Evolutionary conservation across 2,797 vertebrate species (phyloP).

Genomic region (Cuculus canorus): DNA sequence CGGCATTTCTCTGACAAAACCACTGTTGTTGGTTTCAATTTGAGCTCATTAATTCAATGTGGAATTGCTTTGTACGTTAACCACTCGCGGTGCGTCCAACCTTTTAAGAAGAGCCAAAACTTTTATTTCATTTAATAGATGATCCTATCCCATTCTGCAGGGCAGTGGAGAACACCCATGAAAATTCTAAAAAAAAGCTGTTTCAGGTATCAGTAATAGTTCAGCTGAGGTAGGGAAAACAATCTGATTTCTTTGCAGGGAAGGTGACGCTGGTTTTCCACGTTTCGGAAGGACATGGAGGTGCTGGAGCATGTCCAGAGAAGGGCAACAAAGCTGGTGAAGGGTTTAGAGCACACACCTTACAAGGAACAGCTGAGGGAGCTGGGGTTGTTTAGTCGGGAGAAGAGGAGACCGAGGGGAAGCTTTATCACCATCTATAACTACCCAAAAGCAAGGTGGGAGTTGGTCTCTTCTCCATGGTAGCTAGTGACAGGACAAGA

Average conservation of each 20-base stretch:
- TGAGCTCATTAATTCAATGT: background rate
- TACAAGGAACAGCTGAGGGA: too few relatives aligned
- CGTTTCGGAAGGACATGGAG: too few relatives aligned
- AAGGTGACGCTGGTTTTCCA: background rate
- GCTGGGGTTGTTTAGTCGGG: too few relatives aligned
- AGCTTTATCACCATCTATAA: too few relatives aligned
- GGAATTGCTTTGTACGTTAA: background rate
- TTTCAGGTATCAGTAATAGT: background rate
- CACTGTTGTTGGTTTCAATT: background rate
- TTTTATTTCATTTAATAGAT: background rate
- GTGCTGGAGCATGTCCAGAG: too few relatives aligned
- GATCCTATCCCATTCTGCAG: background rate
- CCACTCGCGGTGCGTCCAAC: background rate
- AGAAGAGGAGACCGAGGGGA: too few relatives aligned
- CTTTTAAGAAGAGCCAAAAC: background rate
- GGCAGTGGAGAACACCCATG: background rate
- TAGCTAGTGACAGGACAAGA: too few relatives aligned
- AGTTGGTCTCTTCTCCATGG: too few relatives aligned
- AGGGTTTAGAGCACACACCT: too few relatives aligned
- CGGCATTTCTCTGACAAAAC: background rate
- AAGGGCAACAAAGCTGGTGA: too few relatives aligned
- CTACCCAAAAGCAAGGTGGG: too few relatives aligned
- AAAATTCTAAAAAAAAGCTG: background rate
- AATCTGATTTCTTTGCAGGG: background rate
- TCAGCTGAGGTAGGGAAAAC: background rate